These are phyloP conservation scores for Eupelmus urozonus DNA, from an alignment of 2,888 invertebrate genomes.

Conservation along the genomic window DNA sequence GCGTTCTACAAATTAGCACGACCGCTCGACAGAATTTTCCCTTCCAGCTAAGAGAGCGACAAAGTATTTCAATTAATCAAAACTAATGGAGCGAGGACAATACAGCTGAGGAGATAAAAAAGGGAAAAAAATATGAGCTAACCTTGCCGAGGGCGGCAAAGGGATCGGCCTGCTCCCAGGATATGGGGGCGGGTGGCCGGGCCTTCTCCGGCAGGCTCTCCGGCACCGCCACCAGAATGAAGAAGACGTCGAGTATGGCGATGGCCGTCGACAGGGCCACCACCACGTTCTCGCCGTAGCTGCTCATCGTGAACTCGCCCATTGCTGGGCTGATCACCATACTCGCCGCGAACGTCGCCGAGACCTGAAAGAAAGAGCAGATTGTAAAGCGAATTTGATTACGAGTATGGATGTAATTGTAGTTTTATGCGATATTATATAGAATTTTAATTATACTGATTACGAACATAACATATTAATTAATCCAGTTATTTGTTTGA, in stretches of 20 bases:
- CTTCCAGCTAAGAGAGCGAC: neutral
- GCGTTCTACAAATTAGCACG: too few species aligned
- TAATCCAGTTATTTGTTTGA: too few species aligned
- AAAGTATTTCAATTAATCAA: neutral
- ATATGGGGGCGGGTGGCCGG: slow-evolving; percentile 86
- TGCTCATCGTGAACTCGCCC: slow-evolving; percentile 92
- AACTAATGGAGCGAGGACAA: neutral
- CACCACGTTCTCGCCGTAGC: slow-evolving; percentile 84
- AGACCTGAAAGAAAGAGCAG: slow-evolving; percentile 79
- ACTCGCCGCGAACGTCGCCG: slow-evolving; percentile 99
- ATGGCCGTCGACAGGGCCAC: slow-evolving; percentile 97
- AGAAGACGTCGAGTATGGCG: slow-evolving; percentile 97
- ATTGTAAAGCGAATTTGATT: too few species aligned
- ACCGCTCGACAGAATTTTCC: too few species aligned
- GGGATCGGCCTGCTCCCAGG: slow-evolving; percentile 99
- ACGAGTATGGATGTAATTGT: too few species aligned
- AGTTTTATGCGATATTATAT: too few species aligned
- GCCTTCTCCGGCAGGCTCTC: slow-evolving; percentile 98
- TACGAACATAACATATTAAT: too few species aligned
- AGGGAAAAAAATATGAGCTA: slow-evolving; percentile 66
- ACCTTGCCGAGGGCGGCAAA: slow-evolving; percentile 84
- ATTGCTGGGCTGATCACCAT: slow-evolving; percentile 99
- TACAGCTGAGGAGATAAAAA: neutral
- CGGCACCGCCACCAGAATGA: slow-evolving; percentile 98
- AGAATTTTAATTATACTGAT: too few species aligned